These are phyloP conservation scores for Erynnis tages DNA, from an alignment of 2,888 invertebrate genomes.

Conservation along the genomic window DNA sequence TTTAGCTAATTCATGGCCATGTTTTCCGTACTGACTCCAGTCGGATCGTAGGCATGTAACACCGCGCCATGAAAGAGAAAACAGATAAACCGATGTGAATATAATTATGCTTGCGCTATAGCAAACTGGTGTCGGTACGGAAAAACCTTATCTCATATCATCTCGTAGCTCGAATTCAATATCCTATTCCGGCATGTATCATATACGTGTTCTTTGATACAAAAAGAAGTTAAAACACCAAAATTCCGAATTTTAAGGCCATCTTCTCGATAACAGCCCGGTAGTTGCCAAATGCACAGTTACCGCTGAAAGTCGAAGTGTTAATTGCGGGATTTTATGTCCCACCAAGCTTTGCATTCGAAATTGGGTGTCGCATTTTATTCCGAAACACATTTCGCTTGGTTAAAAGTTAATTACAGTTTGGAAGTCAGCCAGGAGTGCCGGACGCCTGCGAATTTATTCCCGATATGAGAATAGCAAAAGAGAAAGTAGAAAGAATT, in stretches of 20 bases:
- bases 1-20: too few species aligned
- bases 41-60: too few species aligned
- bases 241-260: conserved; percentile 6
- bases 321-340: conserved; percentile 12
- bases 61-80: too few species aligned
- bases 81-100: too few species aligned
- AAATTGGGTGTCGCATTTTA: conserved; percentile 8
- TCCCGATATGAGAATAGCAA: not conserved
- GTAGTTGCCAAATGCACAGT: conserved; percentile 12
- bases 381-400: conserved; percentile 10
- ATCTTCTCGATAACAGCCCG: not conserved
- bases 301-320: conserved; percentile 1
- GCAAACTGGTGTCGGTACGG: too few species aligned
- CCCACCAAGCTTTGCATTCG: not conserved
- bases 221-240: conserved; percentile 2
- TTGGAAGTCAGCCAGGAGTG: conserved; percentile 4
- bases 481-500: not conserved
- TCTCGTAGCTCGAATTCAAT: too few species aligned
- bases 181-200: too few species aligned
- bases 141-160: too few species aligned
- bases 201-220: too few species aligned
- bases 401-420: conserved; percentile 4
- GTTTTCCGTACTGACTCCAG: too few species aligned
- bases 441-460: conserved; percentile 7
- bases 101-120: too few species aligned